phyloP scores from a whole-genome alignment of 2,113 vertebrate species.

The Vidua macroura region DNA sequence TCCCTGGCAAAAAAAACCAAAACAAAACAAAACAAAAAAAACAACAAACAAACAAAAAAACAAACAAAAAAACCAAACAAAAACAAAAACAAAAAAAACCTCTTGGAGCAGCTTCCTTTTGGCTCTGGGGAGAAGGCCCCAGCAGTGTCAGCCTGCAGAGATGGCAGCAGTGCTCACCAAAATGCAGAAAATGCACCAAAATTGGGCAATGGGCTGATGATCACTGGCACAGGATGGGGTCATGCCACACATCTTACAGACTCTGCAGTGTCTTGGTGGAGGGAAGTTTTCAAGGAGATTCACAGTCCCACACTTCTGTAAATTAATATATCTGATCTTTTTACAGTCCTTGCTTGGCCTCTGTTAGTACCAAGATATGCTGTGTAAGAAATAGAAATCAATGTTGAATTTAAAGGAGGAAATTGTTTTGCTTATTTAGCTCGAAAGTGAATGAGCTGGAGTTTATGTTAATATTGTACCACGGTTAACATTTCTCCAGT shows the following conservation, averaged over 20 bases:
- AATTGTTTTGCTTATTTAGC: not conserved
- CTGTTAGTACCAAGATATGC: not conserved
- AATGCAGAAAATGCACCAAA: not conserved
- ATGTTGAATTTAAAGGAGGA: not conserved
- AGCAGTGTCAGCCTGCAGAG: not conserved
- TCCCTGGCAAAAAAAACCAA: not conserved
- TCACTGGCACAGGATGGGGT: not conserved
- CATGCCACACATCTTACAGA: rapidly evolving
- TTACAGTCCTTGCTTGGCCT: not conserved
- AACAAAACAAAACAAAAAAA: too few species aligned
- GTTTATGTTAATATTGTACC: not conserved
- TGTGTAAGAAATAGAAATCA: not conserved
- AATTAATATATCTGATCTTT: not conserved
- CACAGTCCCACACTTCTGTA: not conserved
- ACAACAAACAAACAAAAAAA: too few species aligned
- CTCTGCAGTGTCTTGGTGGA: not conserved
- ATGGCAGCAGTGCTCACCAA: not conserved
- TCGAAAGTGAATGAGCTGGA: not conserved
- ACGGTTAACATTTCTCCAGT: not conserved
- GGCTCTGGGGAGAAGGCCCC: not conserved
- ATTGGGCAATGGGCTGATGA: not conserved
- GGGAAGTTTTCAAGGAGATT: not conserved
- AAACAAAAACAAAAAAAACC: too few species aligned
- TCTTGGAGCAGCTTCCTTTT: not conserved
- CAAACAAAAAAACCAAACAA: not conserved